A percentile compares a stretch with the other conserved stretches of the same genome.
Conservation (phyloP, 2,888 invertebrate species). For the Nomada ferruginata region DNA sequence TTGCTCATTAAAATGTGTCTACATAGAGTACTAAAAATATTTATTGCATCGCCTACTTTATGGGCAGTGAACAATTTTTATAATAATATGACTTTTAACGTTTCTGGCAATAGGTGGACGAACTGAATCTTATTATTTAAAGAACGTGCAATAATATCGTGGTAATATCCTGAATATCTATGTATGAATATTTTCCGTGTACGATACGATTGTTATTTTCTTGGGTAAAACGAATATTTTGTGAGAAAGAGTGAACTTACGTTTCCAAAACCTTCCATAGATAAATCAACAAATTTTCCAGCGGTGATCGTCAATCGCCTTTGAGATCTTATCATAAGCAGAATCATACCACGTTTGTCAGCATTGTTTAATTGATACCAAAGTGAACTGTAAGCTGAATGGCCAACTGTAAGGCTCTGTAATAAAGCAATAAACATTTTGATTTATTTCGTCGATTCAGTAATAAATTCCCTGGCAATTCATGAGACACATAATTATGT, state of each 20-base stretch:
- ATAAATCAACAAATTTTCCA: slow-evolving; percentile 64
- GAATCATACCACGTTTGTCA: slow-evolving; percentile 49
- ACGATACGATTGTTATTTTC: no score
- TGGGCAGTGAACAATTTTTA: no score
- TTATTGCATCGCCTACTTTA: no score
- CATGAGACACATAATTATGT: background rate
- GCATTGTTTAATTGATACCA: slow-evolving; percentile 61
- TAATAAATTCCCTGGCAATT: background rate
- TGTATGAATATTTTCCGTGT: no score
- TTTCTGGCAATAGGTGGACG: no score
- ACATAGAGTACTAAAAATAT: no score
- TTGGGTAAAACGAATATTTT: background rate
- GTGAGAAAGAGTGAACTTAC: slow-evolving; percentile 47
- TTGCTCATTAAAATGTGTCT: no score
- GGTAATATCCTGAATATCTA: no score
- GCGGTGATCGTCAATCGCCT: slow-evolving; percentile 61
- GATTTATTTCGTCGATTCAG: background rate
- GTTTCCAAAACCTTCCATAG: slow-evolving; percentile 57
- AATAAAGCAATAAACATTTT: background rate
- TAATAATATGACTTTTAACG: no score
- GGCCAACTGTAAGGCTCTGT: slow-evolving; percentile 60
- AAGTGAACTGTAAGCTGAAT: slow-evolving; percentile 52
- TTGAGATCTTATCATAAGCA: slow-evolving; percentile 63
- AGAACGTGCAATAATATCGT: no score
- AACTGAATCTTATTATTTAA: no score